Conservation (phyloP, 2,797 vertebrate species). For the Podarcis lilfordi region DNA sequence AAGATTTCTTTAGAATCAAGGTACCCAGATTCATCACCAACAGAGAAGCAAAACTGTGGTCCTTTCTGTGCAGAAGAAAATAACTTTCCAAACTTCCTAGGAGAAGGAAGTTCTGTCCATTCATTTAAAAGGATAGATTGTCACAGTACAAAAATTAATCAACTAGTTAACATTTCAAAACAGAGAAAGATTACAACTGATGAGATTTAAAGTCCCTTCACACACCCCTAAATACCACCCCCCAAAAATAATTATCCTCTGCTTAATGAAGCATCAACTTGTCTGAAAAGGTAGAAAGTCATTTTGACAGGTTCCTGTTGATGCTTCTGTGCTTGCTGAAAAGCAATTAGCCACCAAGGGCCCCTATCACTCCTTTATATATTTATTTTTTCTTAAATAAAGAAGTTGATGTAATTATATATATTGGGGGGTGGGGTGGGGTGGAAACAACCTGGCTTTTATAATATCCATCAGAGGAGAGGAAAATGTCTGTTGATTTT, state of each 20-base stretch:
- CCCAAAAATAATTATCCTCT: neutral
- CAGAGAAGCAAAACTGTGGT: neutral
- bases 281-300: conserved; percentile 2
- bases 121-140: conserved; percentile 43
- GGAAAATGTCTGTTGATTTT: neutral
- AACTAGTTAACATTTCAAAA: conserved; percentile 38
- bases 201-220: neutral
- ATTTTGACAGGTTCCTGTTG: neutral
- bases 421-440: no score
- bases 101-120: conserved; percentile 32
- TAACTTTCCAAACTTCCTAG: conserved; percentile 30
- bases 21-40: no score
- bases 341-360: conserved; percentile 9
- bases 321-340: neutral
- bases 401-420: neutral
- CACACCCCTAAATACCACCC: neutral
- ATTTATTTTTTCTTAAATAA: neutral
- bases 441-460: no score
- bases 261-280: conserved; percentile 6
- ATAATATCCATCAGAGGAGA: neutral
- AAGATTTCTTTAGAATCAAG: neutral
- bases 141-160: conserved; percentile 44
- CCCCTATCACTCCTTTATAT: neutral
- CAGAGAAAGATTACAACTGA: conserved; percentile 14
- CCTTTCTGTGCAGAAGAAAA: neutral